Percentiles rank a stretch among this genome's conserved stretches.
Evolutionary conservation across 2,888 invertebrate genomes (phyloP).

Genomic region (Eristalis arbustorum): DNA sequence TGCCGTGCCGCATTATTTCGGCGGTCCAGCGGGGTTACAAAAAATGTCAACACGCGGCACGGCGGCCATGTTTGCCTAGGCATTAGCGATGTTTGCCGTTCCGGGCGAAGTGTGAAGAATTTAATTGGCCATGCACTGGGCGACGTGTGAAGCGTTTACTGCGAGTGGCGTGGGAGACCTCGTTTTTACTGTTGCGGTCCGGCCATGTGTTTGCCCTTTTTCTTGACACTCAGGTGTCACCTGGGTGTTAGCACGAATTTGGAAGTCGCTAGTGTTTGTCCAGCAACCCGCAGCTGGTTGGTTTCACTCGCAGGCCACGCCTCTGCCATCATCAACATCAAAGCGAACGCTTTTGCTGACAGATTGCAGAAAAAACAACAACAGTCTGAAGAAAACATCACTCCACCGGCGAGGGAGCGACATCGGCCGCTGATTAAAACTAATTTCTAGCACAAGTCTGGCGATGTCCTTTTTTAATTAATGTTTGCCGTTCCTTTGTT

Average conservation of each 20-base stretch:
- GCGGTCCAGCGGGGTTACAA: neutral
- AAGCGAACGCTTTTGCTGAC: neutral
- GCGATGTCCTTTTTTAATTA: constrained; percentile 51
- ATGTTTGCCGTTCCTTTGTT: constrained; percentile 17
- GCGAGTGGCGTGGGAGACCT: neutral
- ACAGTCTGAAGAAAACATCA: neutral
- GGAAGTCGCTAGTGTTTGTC: neutral
- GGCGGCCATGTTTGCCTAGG: constrained; percentile 36
- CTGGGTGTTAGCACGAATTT: neutral
- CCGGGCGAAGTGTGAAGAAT: constrained; percentile 30
- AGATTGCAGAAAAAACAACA: neutral
- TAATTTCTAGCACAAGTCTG: constrained; percentile 23
- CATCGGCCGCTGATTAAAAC: constrained; percentile 43
- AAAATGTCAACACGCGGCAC: neutral
- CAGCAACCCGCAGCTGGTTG: too few relatives aligned
- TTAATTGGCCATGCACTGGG: constrained; percentile 42
- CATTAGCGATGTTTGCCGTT: constrained; percentile 65
- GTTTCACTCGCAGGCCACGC: too few relatives aligned
- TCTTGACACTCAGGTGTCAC: neutral
- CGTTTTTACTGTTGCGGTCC: neutral
- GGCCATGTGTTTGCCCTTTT: neutral
- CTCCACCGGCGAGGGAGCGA: neutral
- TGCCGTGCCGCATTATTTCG: neutral
- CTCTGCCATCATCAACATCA: too few relatives aligned
- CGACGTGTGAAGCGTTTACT: neutral